phyloP scores from a whole-genome alignment of 2,888 invertebrate species.

The Agriopis aurantiaria region DNA sequence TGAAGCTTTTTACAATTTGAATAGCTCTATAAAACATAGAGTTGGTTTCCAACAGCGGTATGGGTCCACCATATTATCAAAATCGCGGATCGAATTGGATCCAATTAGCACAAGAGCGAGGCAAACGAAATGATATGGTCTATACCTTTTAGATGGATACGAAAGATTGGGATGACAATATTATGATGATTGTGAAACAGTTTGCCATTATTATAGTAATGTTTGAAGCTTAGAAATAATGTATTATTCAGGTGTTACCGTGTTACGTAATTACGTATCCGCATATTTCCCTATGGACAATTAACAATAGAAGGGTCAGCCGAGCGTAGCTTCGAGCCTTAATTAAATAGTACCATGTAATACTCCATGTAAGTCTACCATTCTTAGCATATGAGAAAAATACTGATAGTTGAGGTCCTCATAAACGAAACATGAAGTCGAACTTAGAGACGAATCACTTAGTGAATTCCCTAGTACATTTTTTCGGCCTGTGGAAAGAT shows the following conservation, averaged over 20 bases:
- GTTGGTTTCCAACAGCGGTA: neutral
- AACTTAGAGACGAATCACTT: neutral
- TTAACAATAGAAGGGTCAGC: slow-evolving; percentile 12
- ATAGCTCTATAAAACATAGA: neutral
- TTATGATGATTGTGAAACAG: neutral
- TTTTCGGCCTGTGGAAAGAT: neutral
- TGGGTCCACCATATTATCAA: neutral
- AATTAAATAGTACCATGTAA: slow-evolving; percentile 5
- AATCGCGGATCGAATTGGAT: neutral
- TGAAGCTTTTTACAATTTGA: neutral
- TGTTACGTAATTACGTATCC: slow-evolving; percentile 14
- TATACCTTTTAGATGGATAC: neutral
- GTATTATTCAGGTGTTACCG: neutral
- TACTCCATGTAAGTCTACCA: neutral
- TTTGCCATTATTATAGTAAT: too few species aligned
- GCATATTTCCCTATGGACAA: slow-evolving; percentile 24
- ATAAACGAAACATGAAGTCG: neutral
- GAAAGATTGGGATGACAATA: neutral
- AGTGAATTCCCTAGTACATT: neutral
- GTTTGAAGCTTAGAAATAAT: too few species aligned
- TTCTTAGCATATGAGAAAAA: neutral
- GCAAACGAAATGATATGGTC: neutral
- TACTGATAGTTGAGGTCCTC: neutral
- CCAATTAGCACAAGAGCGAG: neutral
- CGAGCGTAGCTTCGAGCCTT: slow-evolving; percentile 2